Base-by-base conservation (phyloP, 2,888 invertebrate genomes). In the Zeuzera pyrina region DNA sequence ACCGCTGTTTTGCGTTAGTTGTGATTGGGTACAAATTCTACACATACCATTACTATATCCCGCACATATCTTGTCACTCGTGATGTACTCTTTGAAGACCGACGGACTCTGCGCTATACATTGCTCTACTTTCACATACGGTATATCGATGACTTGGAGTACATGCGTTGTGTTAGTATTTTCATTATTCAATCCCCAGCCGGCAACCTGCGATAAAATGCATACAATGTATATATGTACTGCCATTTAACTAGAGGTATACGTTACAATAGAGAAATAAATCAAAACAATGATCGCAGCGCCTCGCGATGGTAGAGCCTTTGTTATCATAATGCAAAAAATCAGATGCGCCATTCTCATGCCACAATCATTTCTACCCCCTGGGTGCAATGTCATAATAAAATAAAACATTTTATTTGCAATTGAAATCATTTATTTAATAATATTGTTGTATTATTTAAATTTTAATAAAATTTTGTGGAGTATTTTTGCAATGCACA, bases 51-150 rank as follows among this genome's bases (percentile, higher is more conserved):
- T 64, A 0, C 38, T 41, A 12, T 40, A 51, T 1, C 69, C 71
- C 2, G 68, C 68, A 32, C 72, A 73, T 10, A 71, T 52, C 34
- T 72, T 72, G 24, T 73, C 71, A 2, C 51, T 50, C 1, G 63
- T 67, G 30, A 72, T 52, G 39, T 47, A 55, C 23, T 45, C 51
- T 1, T 38, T 23, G 43, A 62, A 68, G 2, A 27, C 30, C 0
- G 34, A 34, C 0, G 58, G 47, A 0, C 50, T 37, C 0, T 33
- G 22, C 0, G 36, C 31, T 6, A 49, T 36, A 36, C 67, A 67
- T 6, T 40, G 34, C 2, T 43, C 43, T 1, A 53, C 38, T 2
- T 44, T 30, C 0, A 70, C 42, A 29, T 47, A 54, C 0, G 68
- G 65, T 7, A 67, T 32, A 0, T 51, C 42, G 8, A 54, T 42